Evolutionary conservation across 2,797 vertebrate species (phyloP).

Genomic region (Ceyx erithaca): DNA sequence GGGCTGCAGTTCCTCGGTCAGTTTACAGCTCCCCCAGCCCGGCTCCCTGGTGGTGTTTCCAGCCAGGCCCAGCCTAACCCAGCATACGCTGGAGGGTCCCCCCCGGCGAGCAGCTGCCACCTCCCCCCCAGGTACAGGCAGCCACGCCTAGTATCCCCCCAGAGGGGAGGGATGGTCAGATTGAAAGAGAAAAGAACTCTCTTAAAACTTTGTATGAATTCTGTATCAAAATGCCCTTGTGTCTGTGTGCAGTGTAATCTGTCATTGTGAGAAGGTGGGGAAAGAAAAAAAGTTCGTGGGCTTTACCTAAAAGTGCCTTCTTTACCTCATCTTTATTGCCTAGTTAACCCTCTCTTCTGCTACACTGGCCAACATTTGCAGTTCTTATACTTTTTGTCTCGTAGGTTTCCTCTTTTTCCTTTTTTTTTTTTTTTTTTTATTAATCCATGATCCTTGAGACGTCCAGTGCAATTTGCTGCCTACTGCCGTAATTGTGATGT

Average conservation of each 20-base stretch:
- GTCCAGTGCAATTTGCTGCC: not conserved
- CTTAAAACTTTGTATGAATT: not conserved
- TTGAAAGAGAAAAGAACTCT: not conserved
- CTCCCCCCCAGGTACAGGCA: too few species aligned
- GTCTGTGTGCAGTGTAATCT: not conserved
- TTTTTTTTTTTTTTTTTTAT: not conserved
- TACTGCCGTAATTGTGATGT: not conserved
- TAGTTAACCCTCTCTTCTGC: not conserved
- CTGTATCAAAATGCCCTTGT: rapidly evolving
- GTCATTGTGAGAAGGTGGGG: not conserved
- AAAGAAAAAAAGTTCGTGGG: not conserved
- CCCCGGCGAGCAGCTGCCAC: not conserved
- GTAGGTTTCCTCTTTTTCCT: not conserved
- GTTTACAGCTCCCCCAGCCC: too few species aligned
- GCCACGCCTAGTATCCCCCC: too few species aligned
- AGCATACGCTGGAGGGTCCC: not conserved
- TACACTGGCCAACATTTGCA: not conserved
- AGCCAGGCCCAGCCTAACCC: not conserved
- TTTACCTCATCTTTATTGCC: not conserved
- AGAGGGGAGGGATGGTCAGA: not conserved
- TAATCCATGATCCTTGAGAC: not conserved
- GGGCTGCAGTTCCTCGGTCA: too few species aligned
- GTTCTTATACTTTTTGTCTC: not conserved
- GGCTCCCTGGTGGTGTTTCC: not conserved
- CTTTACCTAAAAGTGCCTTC: not conserved